Conservation (phyloP, 2,888 invertebrate species). For the Agriotes lineatus region DNA sequence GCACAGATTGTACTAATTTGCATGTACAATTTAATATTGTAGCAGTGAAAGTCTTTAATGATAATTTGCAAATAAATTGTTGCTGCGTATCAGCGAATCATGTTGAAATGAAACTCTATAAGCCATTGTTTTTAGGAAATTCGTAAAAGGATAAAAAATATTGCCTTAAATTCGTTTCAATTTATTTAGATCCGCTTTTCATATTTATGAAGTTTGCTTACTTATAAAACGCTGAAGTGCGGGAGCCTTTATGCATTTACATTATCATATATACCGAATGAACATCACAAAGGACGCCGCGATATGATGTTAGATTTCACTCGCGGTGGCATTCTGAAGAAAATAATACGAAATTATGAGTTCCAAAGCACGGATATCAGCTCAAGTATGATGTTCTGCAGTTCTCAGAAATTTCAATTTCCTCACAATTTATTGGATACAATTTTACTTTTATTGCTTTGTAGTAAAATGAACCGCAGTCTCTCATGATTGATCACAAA, state of each 20-base stretch:
- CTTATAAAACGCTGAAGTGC: conserved; percentile 23
- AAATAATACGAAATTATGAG: conserved; percentile 45
- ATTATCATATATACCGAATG: conserved; percentile 31
- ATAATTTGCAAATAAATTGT: too few species aligned
- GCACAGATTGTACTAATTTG: too few species aligned
- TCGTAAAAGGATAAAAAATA: neutral
- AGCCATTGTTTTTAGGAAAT: neutral
- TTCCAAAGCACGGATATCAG: conserved; percentile 44
- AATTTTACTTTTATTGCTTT: conserved; percentile 46
- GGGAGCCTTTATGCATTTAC: conserved; percentile 30
- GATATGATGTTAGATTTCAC: conserved; percentile 16
- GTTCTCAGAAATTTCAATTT: conserved; percentile 44
- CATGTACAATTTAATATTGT: too few species aligned
- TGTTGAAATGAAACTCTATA: neutral
- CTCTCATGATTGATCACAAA: conserved; percentile 37
- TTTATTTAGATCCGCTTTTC: conserved; percentile 22
- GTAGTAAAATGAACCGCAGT: conserved; percentile 39
- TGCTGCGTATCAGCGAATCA: too few species aligned
- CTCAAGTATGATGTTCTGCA: conserved; percentile 38
- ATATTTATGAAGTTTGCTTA: conserved; percentile 27
- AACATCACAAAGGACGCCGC: conserved; percentile 17
- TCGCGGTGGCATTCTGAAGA: conserved; percentile 14
- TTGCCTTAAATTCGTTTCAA: conserved; percentile 14
- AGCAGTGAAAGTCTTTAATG: too few species aligned
- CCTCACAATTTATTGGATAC: conserved; percentile 45